Evolutionary conservation across 2,797 vertebrate genomes (phyloP).

Genomic region (Lepidocolaptes lacrymiger): DNA sequence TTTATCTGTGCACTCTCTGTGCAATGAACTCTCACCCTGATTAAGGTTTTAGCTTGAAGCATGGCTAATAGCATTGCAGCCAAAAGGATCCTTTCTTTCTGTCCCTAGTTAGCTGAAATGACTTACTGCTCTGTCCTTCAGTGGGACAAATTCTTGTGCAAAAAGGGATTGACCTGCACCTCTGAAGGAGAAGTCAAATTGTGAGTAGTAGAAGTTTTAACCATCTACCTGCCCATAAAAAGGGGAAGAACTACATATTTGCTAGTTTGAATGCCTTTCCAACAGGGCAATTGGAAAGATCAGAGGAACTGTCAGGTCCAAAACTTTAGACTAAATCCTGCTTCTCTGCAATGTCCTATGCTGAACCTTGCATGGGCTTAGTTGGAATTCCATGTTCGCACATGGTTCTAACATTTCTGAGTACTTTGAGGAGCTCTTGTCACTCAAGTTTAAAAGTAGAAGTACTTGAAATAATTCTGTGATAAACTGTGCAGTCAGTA

Average conservation of each 20-base stretch:
- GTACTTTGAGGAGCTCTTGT: neutral
- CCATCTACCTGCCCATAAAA: neutral
- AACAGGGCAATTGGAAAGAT: neutral
- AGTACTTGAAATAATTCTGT: neutral
- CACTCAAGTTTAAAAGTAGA: neutral
- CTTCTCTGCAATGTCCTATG: neutral
- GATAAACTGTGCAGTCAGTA: neutral
- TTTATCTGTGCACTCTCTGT: constrained; percentile 56
- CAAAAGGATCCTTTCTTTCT: constrained; percentile 31
- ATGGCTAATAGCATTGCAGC: constrained; percentile 57
- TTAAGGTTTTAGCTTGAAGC: constrained; percentile 62
- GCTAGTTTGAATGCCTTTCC: neutral
- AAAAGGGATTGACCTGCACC: constrained; percentile 41
- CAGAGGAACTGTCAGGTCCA: neutral
- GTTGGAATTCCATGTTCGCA: neutral
- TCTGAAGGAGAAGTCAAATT: neutral
- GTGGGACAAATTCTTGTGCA: constrained; percentile 36
- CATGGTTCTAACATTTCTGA: neutral
- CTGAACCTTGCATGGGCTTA: neutral
- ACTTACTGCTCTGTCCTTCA: constrained; percentile 40
- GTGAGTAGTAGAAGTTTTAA: neutral
- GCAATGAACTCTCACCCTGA: constrained; percentile 69
- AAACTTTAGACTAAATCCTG: neutral
- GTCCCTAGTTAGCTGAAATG: constrained; percentile 5
- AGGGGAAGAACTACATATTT: neutral